Percentiles rank a stretch among this genome's conserved stretches.
phyloP scores from a whole-genome alignment of 2,797 vertebrate species.

The Tragelaphus oryx region DNA sequence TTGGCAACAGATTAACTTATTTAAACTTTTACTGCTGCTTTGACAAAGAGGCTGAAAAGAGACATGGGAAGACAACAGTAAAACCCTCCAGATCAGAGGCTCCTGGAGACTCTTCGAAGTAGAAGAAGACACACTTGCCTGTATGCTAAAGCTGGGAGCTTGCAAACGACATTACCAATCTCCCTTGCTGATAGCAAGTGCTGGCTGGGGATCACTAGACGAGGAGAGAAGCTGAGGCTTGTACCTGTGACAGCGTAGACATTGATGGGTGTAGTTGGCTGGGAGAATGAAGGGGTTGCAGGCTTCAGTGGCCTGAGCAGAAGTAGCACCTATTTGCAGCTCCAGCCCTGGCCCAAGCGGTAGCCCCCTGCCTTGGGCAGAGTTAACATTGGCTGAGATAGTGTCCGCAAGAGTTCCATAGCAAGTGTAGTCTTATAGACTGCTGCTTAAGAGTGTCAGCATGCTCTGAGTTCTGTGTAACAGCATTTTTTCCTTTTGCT shows the following conservation, averaged over 20 bases:
- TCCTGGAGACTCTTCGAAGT: background rate
- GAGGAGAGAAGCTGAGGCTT: no score
- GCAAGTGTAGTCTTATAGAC: no score
- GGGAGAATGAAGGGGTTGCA: rapidly evolving
- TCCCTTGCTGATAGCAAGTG: background rate
- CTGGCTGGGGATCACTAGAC: background rate
- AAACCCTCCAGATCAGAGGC: background rate
- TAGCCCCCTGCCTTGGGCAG: background rate
- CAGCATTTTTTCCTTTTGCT: background rate
- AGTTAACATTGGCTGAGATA: background rate
- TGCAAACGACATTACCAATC: background rate
- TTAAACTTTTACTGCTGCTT: conserved; percentile 60
- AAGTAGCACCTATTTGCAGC: background rate
- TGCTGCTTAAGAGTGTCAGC: background rate
- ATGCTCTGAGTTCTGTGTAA: no score
- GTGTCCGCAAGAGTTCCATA: background rate
- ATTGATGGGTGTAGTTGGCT: background rate
- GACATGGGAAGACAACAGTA: background rate
- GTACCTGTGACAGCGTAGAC: background rate
- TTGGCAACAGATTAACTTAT: conserved; percentile 69
- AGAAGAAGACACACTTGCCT: background rate
- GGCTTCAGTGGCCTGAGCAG: background rate
- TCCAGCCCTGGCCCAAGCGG: no score
- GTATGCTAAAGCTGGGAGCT: background rate
- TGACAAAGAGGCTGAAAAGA: conserved; percentile 44